Base-by-base conservation (phyloP, 2,888 invertebrate species). In the Brachyopa scutellaris region DNA sequence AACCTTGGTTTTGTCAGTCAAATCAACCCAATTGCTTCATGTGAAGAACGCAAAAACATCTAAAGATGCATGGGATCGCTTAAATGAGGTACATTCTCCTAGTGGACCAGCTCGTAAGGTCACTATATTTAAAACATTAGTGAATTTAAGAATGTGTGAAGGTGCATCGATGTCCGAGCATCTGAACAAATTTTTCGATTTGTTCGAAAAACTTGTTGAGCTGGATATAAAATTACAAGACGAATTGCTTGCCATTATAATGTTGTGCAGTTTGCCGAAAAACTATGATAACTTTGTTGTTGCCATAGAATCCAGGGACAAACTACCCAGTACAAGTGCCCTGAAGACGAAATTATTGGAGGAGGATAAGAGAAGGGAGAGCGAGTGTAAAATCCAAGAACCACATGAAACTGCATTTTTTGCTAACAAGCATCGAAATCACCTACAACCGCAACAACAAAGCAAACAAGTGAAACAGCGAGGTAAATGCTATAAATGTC, bases 341-440 rank as follows among this genome's bases (percentile, higher is more conserved):
- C 47, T 79, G 6, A 79, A 67, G n/a, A 53, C 26, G 6, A 73
- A 79, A 42, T 66, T 67, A 23, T 45, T 79, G 17, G 79, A 73
- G 15, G 79, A 79, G 15, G 66, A 33, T 8, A 64, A 79, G 29
- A 66, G 72, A 31, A 47, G 72, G 6, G 72, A 72, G 31, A 36
- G 23, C 21, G 21, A 59, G 13, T 13, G 26, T 17, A 17, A 40
- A 40, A 62, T 31, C 2, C n/a, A 42, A 13, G 21, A 47, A n/a
- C n/a, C 2, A 33, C 59, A 47, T 47, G 72, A 72, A 38, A 38
- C 29, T 31, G 45, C 62, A 21, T 62, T 29, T 33, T 72, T 59
- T 51, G 57, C 47, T 2, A 55, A 19, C 45, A 61, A 51, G n/a
- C n/a, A n/a, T n/a, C n/a, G n/a, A 49, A 62, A 42, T 21, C n/a